A percentile compares a stretch with the other conserved stretches of the same genome.
These are phyloP conservation scores for Adelognathus sp. DNA, from an alignment of 2,888 invertebrate genomes.

Conservation along the genomic window DNA sequence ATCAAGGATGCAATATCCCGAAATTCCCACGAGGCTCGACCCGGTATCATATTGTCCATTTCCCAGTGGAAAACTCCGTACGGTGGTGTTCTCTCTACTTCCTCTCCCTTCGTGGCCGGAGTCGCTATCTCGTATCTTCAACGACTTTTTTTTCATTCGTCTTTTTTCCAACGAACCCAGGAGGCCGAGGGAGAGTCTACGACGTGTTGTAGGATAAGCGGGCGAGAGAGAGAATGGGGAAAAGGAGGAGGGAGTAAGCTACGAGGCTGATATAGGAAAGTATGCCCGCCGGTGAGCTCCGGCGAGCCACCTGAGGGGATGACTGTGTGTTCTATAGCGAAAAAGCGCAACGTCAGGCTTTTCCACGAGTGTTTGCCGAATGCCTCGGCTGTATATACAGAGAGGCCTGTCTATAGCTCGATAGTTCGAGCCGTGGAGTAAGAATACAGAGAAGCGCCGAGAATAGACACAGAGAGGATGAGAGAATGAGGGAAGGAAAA, in stretches of 20 bases:
- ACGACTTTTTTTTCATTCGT: slow-evolving; percentile 12
- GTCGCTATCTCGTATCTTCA: slow-evolving; percentile 30
- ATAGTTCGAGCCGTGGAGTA: neutral
- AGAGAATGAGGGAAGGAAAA: slow-evolving; percentile 13
- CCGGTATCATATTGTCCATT: slow-evolving; percentile 7
- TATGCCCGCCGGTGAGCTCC: slow-evolving; percentile 23
- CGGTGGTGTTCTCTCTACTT: neutral
- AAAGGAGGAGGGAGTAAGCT: slow-evolving; percentile 11
- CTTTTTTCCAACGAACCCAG: slow-evolving; percentile 11
- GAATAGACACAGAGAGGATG: slow-evolving; percentile 15
- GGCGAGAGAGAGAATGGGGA: neutral
- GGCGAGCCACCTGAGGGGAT: slow-evolving; percentile 36
- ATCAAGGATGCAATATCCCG: slow-evolving; percentile 9
- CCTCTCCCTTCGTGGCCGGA: neutral
- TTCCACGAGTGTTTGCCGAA: slow-evolving; percentile 67
- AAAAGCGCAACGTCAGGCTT: slow-evolving; percentile 68
- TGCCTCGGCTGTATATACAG: slow-evolving; percentile 36
- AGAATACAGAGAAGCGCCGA: slow-evolving; percentile 34
- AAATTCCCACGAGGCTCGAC: slow-evolving; percentile 2
- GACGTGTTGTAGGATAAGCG: slow-evolving; percentile 36
- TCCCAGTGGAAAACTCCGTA: neutral
- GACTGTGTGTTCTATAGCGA: neutral
- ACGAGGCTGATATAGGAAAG: slow-evolving; percentile 33
- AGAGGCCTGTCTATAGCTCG: slow-evolving; percentile 36
- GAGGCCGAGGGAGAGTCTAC: slow-evolving; percentile 46